These are phyloP conservation scores for Kuschelorhynchus macadamiae DNA, from an alignment of 2,888 invertebrate genomes.

Conservation along the genomic window DNA sequence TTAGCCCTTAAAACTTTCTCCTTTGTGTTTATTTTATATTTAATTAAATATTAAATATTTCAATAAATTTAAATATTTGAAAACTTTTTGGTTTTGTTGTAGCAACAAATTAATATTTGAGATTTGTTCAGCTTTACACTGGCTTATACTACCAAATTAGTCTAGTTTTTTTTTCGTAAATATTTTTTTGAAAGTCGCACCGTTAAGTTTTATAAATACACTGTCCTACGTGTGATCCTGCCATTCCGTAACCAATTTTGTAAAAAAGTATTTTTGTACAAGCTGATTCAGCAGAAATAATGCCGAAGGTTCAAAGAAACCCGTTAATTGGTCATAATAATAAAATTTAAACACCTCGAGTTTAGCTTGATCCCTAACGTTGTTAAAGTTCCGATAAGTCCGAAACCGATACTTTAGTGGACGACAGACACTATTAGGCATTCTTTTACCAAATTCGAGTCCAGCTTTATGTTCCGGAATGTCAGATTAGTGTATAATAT, in stretches of 20 bases:
- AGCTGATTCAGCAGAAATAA: neutral
- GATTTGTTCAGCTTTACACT: too few species aligned
- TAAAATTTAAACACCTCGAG: constrained; percentile 47
- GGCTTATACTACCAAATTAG: too few species aligned
- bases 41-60: too few species aligned
- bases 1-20: too few species aligned
- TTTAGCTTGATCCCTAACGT: constrained; percentile 39
- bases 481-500: constrained; percentile 56
- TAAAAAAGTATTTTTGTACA: neutral
- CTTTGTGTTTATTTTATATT: too few species aligned
- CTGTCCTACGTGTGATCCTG: too few species aligned
- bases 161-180: too few species aligned
- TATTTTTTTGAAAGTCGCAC: too few species aligned
- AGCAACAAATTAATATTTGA: too few species aligned
- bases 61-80: too few species aligned
- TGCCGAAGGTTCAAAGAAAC: constrained; percentile 36
- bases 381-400: constrained; percentile 44
- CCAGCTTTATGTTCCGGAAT: constrained; percentile 49
- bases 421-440: constrained; percentile 40
- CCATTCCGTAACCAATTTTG: constrained; percentile 6
- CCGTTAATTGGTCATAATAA: constrained; percentile 46
- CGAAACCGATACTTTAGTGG: constrained; percentile 36
- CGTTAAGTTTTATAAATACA: too few species aligned
- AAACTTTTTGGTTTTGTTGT: too few species aligned
- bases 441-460: constrained; percentile 49